Conservation (phyloP, 2,888 invertebrate species). For the Sipha maydis region DNA sequence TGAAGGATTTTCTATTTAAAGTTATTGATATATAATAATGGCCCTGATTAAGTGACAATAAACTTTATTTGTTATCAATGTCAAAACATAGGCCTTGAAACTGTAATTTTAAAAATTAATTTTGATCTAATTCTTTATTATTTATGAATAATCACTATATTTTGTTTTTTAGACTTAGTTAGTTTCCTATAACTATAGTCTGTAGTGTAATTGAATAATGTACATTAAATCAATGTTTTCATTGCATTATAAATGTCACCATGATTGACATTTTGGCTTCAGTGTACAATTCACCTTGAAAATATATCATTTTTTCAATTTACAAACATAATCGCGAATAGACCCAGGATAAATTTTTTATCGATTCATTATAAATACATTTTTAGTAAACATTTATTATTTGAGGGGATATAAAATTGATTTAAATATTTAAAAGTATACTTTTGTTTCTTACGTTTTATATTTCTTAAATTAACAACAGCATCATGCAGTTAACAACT, state of each 20-base stretch:
- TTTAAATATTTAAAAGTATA: background rate
- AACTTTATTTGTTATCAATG: conserved; percentile 31
- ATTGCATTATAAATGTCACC: conserved; percentile 32
- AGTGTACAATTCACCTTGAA: conserved; percentile 32
- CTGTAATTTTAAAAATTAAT: conserved; percentile 30
- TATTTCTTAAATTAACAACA: background rate
- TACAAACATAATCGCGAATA: background rate
- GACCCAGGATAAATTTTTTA: background rate
- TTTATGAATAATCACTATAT: conserved; percentile 35
- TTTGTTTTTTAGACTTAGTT: conserved; percentile 9
- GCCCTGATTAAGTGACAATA: conserved; percentile 42
- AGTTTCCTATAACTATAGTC: background rate
- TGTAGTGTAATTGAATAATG: background rate
- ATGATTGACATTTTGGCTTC: conserved; percentile 56
- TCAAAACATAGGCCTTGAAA: conserved; percentile 29
- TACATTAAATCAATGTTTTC: conserved; percentile 18
- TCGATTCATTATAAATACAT: background rate
- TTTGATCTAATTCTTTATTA: conserved; percentile 30
- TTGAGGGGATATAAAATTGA: background rate
- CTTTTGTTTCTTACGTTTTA: background rate
- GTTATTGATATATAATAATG: background rate
- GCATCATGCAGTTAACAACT: background rate
- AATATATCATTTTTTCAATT: conserved; percentile 19
- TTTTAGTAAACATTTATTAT: background rate
- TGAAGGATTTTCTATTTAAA: conserved; percentile 29